phyloP scores from a whole-genome alignment of 2,113 vertebrate genomes.

The Corythornis cristatus region DNA sequence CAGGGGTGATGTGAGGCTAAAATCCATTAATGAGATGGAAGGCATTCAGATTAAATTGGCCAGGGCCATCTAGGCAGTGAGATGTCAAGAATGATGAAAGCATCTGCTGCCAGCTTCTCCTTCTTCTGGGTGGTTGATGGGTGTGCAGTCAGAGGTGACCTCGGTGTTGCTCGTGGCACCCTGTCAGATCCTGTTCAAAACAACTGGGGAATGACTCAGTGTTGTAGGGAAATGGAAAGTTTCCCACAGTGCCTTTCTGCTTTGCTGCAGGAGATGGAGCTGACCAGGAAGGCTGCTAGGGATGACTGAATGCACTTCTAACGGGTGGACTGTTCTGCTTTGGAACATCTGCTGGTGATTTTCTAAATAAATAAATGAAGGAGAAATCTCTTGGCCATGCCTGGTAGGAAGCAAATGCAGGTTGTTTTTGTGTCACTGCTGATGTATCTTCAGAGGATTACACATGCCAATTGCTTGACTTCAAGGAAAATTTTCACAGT shows the following conservation, averaged over 20 bases:
- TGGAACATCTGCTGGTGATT: background rate
- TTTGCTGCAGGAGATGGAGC: background rate
- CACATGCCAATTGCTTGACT: background rate
- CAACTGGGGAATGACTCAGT: constrained; percentile 8
- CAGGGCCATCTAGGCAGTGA: background rate
- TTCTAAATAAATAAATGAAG: background rate
- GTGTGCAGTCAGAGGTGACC: background rate
- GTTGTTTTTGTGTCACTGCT: background rate
- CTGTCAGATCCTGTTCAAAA: constrained; percentile 32
- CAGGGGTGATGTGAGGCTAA: background rate
- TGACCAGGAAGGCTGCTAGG: background rate
- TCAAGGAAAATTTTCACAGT: constrained; percentile 18
- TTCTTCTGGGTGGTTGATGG: background rate
- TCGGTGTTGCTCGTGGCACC: constrained; percentile 2
- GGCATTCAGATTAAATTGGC: background rate
- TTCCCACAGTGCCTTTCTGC: background rate
- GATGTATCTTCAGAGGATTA: background rate
- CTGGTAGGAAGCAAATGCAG: background rate
- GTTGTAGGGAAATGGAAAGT: background rate
- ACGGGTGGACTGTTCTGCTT: background rate
- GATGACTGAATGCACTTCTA: background rate
- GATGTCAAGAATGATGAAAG: background rate
- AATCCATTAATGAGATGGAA: background rate
- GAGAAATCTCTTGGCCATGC: background rate
- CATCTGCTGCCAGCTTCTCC: background rate